A percentile compares a stretch with the other conserved stretches of the same genome.
phyloP scores from a whole-genome alignment of 2,797 vertebrate genomes.

The Pangasius sanitwongsei region DNA sequence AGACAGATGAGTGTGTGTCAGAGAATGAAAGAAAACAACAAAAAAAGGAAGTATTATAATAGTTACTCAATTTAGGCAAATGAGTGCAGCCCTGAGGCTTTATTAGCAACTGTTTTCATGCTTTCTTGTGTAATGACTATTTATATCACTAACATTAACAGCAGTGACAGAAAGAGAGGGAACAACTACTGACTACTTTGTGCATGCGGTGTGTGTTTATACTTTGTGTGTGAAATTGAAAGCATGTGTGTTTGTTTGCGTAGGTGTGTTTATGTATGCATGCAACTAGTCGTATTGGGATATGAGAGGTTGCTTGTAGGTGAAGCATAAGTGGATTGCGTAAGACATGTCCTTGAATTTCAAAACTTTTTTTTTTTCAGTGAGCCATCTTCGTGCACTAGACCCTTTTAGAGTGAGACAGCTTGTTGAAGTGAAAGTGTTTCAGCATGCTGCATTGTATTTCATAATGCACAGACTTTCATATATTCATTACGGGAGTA shows the following conservation, averaged over 20 bases:
- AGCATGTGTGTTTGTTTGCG: constrained; percentile 26
- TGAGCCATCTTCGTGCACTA: constrained; percentile 11
- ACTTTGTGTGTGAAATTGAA: constrained; percentile 51
- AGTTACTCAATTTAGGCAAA: constrained; percentile 70
- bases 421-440: constrained; percentile 29
- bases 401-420: constrained; percentile 34
- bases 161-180: constrained; percentile 58
- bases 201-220: constrained; percentile 48
- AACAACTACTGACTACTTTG: constrained; percentile 49
- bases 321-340: constrained; percentile 45
- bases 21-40: constrained; percentile 37
- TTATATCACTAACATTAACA: constrained; percentile 74
- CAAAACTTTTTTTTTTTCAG: constrained; percentile 15
- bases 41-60: constrained; percentile 57
- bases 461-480: not conserved
- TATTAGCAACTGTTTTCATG: constrained; percentile 77
- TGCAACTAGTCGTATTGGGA: constrained; percentile 48
- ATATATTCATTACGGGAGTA: constrained; percentile 1
- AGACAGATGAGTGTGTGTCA: constrained; percentile 63
- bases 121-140: constrained; percentile 75
- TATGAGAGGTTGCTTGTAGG: constrained; percentile 34
- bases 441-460: constrained; percentile 28
- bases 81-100: constrained; percentile 69
- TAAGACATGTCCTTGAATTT: constrained; percentile 48
- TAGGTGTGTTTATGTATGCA: constrained; percentile 35